Conservation (phyloP, 2,113 vertebrate species). For the Brachionichthys hirsutus region DNA sequence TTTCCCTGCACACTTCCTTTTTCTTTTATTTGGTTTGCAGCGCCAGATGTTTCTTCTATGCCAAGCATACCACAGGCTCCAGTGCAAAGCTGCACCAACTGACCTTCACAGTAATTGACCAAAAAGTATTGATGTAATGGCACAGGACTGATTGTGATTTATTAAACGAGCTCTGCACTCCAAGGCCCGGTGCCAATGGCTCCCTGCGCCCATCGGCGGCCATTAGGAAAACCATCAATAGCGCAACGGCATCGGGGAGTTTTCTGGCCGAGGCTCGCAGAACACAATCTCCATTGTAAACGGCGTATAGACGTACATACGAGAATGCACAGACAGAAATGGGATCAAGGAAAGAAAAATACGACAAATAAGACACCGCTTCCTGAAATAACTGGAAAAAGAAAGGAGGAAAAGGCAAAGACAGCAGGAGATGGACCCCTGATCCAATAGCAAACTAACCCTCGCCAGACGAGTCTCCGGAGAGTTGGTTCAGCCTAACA, state of each 20-base stretch:
- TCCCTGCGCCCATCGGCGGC: slow-evolving; percentile 92
- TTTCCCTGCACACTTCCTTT: slow-evolving; percentile 9
- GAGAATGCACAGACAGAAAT: slow-evolving; percentile 69
- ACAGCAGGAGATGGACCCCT: slow-evolving; percentile 45
- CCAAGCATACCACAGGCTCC: slow-evolving; percentile 85
- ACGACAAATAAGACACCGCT: slow-evolving; percentile 31
- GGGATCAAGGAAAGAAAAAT: slow-evolving; percentile 40
- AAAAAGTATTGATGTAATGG: slow-evolving; percentile 99
- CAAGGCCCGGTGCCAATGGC: slow-evolving; percentile 94
- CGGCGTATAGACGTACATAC: slow-evolving; percentile 76
- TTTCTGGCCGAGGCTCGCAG: slow-evolving; percentile 74
- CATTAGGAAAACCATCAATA: slow-evolving; percentile 99
- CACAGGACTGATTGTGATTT: slow-evolving; percentile 99
- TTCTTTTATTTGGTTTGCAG: slow-evolving; percentile 59
- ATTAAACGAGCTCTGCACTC: slow-evolving; percentile 95
- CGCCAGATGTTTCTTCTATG: slow-evolving; percentile 95
- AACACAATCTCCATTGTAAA: slow-evolving; percentile 87
- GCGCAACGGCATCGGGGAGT: slow-evolving; percentile 88
- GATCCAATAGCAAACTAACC: slow-evolving; percentile 60
- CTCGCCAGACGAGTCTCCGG: slow-evolving; percentile 64
- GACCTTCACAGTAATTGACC: slow-evolving; percentile 99
- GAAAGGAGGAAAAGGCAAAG: slow-evolving; percentile 35
- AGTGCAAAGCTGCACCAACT: slow-evolving; percentile 88
- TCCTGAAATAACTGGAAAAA: slow-evolving; percentile 32
- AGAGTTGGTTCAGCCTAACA: slow-evolving; percentile 67